These are phyloP conservation scores for Drosophila tropicalis DNA, from an alignment of 1,140 invertebrate genomes.

Conservation along the genomic window DNA sequence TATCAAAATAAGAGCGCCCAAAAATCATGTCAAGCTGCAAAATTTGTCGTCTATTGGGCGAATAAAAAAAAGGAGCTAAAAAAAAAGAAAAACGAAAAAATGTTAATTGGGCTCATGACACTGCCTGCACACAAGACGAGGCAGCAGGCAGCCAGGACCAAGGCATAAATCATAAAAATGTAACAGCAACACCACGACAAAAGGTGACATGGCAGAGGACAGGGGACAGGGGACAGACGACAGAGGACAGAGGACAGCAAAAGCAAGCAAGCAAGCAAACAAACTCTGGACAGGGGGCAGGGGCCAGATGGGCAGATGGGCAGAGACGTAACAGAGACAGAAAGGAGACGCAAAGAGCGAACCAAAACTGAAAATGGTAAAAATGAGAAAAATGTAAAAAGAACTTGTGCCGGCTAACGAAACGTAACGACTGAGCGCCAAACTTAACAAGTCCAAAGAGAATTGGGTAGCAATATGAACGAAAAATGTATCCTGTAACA, in stretches of 20 bases:
- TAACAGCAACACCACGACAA: slow-evolving; percentile 57
- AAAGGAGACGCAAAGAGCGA: slow-evolving; percentile 3
- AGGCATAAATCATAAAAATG: slow-evolving; percentile 77
- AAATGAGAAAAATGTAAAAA: slow-evolving; percentile 19
- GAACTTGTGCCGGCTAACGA: slow-evolving; percentile 57
- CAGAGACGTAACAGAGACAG: neutral
- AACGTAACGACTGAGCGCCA: slow-evolving; percentile 71
- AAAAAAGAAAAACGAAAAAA: slow-evolving; percentile 60
- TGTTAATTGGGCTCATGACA: slow-evolving; percentile 80
- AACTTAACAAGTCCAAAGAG: slow-evolving; percentile 58
- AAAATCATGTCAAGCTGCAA: slow-evolving; percentile 42
- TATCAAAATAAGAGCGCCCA: slow-evolving; percentile 66
- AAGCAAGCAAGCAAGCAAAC: no score
- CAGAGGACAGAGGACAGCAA: slow-evolving; percentile 6
- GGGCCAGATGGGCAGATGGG: neutral
- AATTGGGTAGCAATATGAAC: slow-evolving; percentile 39
- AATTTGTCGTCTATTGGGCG: slow-evolving; percentile 7
- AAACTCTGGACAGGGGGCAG: slow-evolving; percentile 11
- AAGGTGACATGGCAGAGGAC: slow-evolving; percentile 29
- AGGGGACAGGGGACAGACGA: slow-evolving; percentile 14
- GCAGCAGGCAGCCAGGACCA: slow-evolving; percentile 34
- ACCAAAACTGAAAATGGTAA: slow-evolving; percentile 4
- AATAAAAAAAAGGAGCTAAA: slow-evolving; percentile 42
- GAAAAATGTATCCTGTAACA: slow-evolving; percentile 34
- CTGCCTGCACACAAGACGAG: slow-evolving; percentile 30